Conservation (phyloP, 2,113 vertebrate genomes). For the Dasypus novemcinctus region DNA sequence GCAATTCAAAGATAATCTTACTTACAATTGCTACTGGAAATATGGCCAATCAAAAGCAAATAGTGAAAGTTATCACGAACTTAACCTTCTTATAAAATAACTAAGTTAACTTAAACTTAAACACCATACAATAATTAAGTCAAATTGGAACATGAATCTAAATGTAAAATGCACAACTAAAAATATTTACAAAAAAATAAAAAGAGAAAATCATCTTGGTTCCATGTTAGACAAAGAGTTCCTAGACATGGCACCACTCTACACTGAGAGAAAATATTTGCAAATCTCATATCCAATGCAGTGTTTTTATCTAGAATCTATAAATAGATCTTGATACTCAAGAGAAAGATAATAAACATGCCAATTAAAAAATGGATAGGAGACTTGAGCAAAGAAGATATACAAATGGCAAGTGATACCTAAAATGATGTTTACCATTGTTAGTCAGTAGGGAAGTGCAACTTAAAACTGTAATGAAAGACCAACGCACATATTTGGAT, state of each 20-base stretch:
- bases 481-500: background rate
- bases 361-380: background rate
- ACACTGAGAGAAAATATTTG: background rate
- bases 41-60: background rate
- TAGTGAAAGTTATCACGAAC: background rate
- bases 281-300: background rate
- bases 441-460: background rate
- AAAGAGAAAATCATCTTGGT: background rate
- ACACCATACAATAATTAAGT: background rate
- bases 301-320: background rate
- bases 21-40: background rate
- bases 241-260: background rate
- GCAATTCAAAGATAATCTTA: background rate
- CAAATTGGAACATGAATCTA: background rate
- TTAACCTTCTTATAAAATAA: background rate
- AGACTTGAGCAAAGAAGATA: background rate
- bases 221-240: background rate
- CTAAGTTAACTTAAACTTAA: too few species aligned
- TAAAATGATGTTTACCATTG: background rate
- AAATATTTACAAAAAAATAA: background rate
- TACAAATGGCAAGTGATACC: background rate
- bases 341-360: background rate
- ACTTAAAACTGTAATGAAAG: background rate
- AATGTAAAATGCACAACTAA: background rate
- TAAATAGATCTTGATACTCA: background rate